Base-by-base conservation (phyloP, 2,797 vertebrate genomes). In the Calcarius lapponicus region DNA sequence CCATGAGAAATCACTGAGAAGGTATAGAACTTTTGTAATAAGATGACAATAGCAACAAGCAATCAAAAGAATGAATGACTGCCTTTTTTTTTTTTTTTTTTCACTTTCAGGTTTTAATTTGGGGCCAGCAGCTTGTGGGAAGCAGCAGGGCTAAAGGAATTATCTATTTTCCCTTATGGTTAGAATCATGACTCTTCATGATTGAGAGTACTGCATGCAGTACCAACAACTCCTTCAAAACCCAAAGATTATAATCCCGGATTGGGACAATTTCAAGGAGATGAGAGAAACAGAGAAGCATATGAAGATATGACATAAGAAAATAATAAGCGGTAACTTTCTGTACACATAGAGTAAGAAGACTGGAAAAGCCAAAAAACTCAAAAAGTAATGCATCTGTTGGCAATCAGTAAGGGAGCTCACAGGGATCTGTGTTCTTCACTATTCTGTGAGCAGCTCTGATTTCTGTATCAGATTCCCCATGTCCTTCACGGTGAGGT, bases 401-500 rank as follows among this genome's bases (percentile, higher is more conserved):
- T 71, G 62, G 56, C 32, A 82, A 69, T 13, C 28, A 76, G 34
- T 7, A 60, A 57, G n/a, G 24, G 25, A 82, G 61, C 26, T 56
- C 12, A 3, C 8, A 79, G n/a, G 18, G 9, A 66, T 13, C 26
- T 26, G 10, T 13, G 11, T 2, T 64, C 48, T 66, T 48, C 8
- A 25, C 31, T 32, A 24, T 47, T 85, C 28, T 66, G 4, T 7
- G 7, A 21, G 31, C 31, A 66, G 66, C 21, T 95, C 54, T 38
- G 48, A 70, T 42, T 92, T 75, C 76, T 76, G 43, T 58, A 58
- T 7, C n/a, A 34, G n/a, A 45, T 40, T 74, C 17, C 38, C 25
- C 26, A 42, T 18, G 25, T 65, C 9, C 38, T 72, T 71, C 48
- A 62, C 0, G 2, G 10, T 2, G 2, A 0, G 0, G 28, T 13